Conservation (phyloP, 2,113 vertebrate genomes). For the Campylomormyrus tamandua region DNA sequence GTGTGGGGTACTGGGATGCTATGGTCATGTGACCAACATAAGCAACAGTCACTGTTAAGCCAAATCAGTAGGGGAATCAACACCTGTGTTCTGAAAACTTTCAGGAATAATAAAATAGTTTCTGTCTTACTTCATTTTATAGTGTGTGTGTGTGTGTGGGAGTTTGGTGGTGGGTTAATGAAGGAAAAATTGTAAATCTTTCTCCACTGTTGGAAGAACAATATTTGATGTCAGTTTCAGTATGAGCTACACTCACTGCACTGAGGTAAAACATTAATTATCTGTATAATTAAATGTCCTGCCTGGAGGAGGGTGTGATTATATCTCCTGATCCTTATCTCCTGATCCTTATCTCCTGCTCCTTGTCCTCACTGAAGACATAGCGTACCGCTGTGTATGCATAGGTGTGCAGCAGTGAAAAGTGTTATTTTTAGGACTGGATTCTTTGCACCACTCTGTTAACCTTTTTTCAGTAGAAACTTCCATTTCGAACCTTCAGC, state of each 20-base stretch:
- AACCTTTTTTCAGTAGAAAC: not conserved
- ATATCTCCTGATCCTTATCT: conserved; percentile 23
- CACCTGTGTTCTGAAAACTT: not conserved
- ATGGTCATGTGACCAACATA: not conserved
- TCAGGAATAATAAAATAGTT: not conserved
- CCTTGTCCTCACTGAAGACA: conserved; percentile 15
- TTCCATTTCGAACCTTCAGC: not conserved
- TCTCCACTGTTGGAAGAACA: not conserved
- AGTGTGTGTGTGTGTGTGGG: not conserved
- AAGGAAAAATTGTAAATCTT: not conserved
- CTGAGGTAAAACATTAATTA: conserved; percentile 32
- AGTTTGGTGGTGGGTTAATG: not conserved
- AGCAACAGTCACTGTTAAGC: not conserved
- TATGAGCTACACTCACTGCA: conserved; percentile 16
- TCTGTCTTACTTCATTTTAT: not conserved
- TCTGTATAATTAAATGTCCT: conserved; percentile 22
- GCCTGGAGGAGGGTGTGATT: conserved; percentile 19
- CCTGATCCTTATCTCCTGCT: conserved; percentile 19
- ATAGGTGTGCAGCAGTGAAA: not conserved
- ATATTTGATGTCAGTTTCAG: conserved; percentile 20
- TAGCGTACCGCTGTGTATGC: not conserved
- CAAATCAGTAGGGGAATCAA: not conserved
- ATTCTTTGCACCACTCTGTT: not conserved
- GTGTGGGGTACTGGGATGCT: not conserved
- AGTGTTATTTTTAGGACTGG: not conserved